Evolutionary conservation across 2,888 invertebrate genomes (phyloP), one percentile per base, ranked within the genome.

Genomic region (Sericinus montela): DNA sequence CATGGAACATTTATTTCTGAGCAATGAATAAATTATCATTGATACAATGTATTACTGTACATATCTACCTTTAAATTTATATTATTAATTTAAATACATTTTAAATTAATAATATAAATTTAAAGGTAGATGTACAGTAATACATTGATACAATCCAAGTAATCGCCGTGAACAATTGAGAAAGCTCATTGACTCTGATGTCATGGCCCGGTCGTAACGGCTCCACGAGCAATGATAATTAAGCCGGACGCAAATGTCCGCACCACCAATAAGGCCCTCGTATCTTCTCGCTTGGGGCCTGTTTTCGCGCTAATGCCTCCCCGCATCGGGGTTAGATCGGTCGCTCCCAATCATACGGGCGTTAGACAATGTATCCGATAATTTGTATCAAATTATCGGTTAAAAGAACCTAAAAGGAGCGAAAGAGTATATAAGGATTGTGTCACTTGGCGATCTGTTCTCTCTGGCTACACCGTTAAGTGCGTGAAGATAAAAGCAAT

Each of bases 201-300:
- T 42, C 48, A 16, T 19, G 37, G 47, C 19, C 28, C 48, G 61
- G 64, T 65, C 59, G 66, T 63, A 65, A 65, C 56, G 62, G 62
- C 63, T 68, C 70, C 67, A 52, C 48, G 55, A 71, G 72, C 67
- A 65, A 65, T 62, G 73, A 75, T 76, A 77, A 78, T 77, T 70
- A 74, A 68, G 66, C 58, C 61, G 59, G 65, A 59, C 65, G 68
- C 65, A 60, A 67, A 62, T 63, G 63, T 65, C 59, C 59, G 67
- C 64, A 57, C 56, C 60, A 58, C 62, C 63, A 63, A 57, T 64
- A 52, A 53, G 54, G 45, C 51, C 52, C 54, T 58, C 44, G 47
- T 47, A 77, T 75, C 73, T 69, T 65, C 65, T 51, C 58, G 74
- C 80, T 72, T 57, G 59, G 44, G 77, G 80, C 75, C 42, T 42